Evolutionary conservation across 1,140 invertebrate genomes (phyloP).

Genomic region (Ericerus pela): DNA sequence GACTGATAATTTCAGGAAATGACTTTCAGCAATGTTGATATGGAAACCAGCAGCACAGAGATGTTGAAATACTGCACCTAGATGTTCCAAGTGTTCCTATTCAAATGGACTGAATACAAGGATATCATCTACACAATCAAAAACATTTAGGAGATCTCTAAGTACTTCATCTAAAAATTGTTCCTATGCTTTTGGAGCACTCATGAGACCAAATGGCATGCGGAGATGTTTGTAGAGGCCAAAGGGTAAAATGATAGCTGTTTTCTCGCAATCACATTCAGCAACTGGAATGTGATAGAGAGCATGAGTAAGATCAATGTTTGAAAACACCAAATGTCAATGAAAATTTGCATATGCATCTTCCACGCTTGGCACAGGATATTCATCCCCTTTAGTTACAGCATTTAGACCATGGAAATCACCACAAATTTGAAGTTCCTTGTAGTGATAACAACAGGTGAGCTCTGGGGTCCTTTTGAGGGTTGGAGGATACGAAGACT

Average conservation of each 20-base stretch:
- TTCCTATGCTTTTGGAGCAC: conserved; percentile 34
- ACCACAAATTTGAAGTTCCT: conserved; percentile 29
- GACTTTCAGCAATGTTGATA: too few species aligned
- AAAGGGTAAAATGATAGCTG: conserved; percentile 23
- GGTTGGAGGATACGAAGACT: conserved; percentile 26
- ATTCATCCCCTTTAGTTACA: conserved; percentile 26
- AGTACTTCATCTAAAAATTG: conserved; percentile 34
- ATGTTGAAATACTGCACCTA: too few species aligned
- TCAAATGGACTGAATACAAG: conserved; percentile 25
- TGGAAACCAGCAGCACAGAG: too few species aligned
- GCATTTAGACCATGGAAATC: conserved; percentile 35
- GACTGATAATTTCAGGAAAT: too few species aligned
- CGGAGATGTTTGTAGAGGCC: conserved; percentile 18
- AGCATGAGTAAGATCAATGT: conserved; percentile 34
- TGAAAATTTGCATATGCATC: conserved; percentile 28
- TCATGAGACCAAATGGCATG: conserved; percentile 28
- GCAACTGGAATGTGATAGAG: conserved; percentile 34
- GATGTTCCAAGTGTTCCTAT: conserved; percentile 22
- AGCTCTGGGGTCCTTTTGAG: conserved; percentile 32
- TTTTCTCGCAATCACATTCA: conserved; percentile 28
- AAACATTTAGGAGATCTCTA: conserved; percentile 25
- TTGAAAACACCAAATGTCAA: conserved; percentile 31
- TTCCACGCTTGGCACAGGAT: conserved; percentile 28
- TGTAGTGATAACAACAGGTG: conserved; percentile 30
- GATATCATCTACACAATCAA: conserved; percentile 29